Base-by-base conservation (phyloP, 2,888 invertebrate species). In the Crepidodera aurea region DNA sequence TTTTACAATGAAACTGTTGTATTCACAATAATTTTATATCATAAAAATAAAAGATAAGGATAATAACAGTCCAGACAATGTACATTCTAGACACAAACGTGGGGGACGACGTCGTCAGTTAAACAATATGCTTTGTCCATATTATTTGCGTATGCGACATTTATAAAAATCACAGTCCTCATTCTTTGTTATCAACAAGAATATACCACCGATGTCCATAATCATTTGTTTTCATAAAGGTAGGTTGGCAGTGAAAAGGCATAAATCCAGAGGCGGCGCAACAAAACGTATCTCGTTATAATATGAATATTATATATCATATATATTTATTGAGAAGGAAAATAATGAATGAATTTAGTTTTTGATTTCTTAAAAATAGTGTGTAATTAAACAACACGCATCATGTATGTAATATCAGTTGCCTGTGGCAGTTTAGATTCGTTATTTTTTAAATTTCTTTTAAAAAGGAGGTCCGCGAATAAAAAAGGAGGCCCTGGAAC, bases 121-220 rank as follows among this genome's bases (percentile, higher is more conserved):
- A 54, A 18, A 59, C 50, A 54, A 55, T 50, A 50, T 34, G 46
- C 59, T 56, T 60, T 63, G 56, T 63, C 34, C 44, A 46, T 56
- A 60, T 56, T 54, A 54, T 57, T 64, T 61, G 60, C 58, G 50
- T 34, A 54, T 51, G 50, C 53, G 39, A 44, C 60, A 46, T 55
- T 39, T 37, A 40, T 39, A 54, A 64, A 57, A 51, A 29, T 57
- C 22, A 37, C 42, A 32, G n/a, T 50, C 15, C 16, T 22, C n/a
- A 53, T 42, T 50, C 42, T 54, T 62, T 57, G 44, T 60, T 53
- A 44, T 22, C 27, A 59, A 40, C 55, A 59, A 60, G 60, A 40
- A 62, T 60, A 51, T 48, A 29, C 48, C 60, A 32, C 25, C 42
- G 34, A 51, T 34, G 62, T 53, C 48, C 51, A 54, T 34, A 37